Conservation (phyloP, 2,113 vertebrate genomes). For the Hemicordylus capensis region DNA sequence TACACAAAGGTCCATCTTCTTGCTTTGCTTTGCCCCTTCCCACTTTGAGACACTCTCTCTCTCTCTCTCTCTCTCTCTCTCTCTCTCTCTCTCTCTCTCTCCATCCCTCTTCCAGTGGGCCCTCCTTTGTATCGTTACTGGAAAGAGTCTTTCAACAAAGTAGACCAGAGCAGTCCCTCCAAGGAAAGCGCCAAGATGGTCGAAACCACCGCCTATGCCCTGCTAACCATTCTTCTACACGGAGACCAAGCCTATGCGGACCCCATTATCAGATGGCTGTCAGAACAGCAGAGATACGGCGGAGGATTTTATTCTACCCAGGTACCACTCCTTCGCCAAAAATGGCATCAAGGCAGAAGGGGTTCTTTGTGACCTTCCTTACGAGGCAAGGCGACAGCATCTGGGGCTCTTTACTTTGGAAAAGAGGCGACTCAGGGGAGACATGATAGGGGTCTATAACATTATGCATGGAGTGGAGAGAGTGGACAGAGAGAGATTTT, state of each 20-base stretch:
- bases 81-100: not conserved
- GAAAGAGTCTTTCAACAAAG: constrained; percentile 70
- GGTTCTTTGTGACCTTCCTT: no score
- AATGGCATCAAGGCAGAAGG: no score
- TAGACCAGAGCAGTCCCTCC: constrained; percentile 66
- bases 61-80: not conserved
- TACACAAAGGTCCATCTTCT: no score
- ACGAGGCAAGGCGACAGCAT: no score
- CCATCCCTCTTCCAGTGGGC: constrained; percentile 68
- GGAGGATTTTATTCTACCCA: constrained; percentile 88
- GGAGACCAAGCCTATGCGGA: constrained; percentile 79
- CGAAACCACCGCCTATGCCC: constrained; percentile 88
- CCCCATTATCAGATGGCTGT: constrained; percentile 88
- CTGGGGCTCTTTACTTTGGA: no score
- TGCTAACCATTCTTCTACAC: constrained; percentile 79
- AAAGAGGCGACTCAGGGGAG: no score
- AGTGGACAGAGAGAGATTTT: no score
- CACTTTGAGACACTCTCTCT: no score
- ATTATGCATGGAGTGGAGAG: no score
- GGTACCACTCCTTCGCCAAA: constrained; percentile 70
- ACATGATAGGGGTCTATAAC: no score
- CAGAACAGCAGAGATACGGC: constrained; percentile 88
- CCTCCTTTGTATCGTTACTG: constrained; percentile 84
- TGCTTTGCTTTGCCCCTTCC: not conserved
- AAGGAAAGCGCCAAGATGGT: constrained; percentile 79